Evolutionary conservation across 2,797 vertebrate species (phyloP).

Genomic region (Tapera naevia): DNA sequence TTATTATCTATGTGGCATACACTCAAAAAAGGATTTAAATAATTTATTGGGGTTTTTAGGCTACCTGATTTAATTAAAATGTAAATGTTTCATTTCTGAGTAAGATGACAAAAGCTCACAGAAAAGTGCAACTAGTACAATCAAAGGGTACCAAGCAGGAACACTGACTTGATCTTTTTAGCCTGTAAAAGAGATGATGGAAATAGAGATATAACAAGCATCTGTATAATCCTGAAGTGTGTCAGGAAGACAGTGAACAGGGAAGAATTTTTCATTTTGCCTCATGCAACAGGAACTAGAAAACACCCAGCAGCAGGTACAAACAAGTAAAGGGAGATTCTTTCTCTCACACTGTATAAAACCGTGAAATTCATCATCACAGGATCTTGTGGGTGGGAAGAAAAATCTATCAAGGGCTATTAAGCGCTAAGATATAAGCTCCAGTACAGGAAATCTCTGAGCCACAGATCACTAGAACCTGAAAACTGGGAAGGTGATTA

Average conservation of each 20-base stretch:
- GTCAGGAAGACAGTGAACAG: background rate
- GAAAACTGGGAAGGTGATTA: background rate
- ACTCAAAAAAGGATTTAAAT: background rate
- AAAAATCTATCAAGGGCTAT: slow-evolving; percentile 11
- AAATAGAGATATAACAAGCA: background rate
- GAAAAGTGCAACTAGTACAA: background rate
- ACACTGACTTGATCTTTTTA: background rate
- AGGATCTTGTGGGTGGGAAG: background rate
- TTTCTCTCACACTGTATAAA: background rate
- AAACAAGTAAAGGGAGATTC: slow-evolving; percentile 8
- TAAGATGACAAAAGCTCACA: background rate
- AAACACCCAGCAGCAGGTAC: slow-evolving; percentile 8
- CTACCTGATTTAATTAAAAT: background rate
- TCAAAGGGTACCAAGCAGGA: background rate
- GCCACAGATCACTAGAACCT: background rate
- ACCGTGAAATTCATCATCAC: background rate
- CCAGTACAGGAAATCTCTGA: background rate
- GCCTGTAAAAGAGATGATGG: background rate
- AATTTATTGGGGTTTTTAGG: background rate
- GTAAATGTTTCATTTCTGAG: background rate
- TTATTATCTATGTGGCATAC: background rate
- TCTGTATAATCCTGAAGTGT: background rate
- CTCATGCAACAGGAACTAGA: background rate
- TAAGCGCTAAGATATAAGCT: background rate
- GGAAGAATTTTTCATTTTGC: slow-evolving; percentile 1